Percentiles rank a stretch among this genome's conserved stretches.
These are phyloP conservation scores for Semnornis frantzii DNA, from an alignment of 2,113 vertebrate species.

Conservation along the genomic window DNA sequence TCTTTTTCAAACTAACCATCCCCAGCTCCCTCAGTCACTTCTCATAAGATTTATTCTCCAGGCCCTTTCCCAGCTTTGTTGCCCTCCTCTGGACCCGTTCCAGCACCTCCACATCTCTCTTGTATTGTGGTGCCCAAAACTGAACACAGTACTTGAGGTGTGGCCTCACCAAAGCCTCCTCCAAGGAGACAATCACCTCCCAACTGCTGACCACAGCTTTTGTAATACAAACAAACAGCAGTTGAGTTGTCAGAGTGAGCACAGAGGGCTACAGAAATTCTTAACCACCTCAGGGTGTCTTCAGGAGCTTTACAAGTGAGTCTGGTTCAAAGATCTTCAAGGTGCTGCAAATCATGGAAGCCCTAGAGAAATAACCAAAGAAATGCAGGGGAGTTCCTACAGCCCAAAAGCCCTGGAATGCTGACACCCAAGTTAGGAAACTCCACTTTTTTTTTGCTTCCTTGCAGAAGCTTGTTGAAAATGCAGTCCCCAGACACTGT, in stretches of 20 bases:
- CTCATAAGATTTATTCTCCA: too few relatives aligned
- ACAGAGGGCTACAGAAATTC: background rate
- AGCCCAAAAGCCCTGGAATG: background rate
- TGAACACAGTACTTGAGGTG: too few relatives aligned
- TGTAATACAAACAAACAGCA: rapidly evolving
- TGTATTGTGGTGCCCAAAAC: too few relatives aligned
- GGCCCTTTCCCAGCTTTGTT: too few relatives aligned
- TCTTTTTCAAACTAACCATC: too few relatives aligned
- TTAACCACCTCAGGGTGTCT: background rate
- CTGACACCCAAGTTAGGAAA: background rate
- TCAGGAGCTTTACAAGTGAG: background rate
- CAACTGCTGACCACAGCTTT: too few relatives aligned
- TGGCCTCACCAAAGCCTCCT: too few relatives aligned
- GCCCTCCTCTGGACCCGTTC: too few relatives aligned
- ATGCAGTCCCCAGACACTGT: background rate
- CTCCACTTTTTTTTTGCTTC: background rate
- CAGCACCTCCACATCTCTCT: too few relatives aligned
- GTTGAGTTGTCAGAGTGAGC: background rate
- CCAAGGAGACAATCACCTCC: too few relatives aligned
- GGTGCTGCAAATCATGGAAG: background rate
- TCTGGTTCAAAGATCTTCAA: background rate
- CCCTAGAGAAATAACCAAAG: background rate
- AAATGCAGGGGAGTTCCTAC: background rate
- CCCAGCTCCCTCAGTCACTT: too few relatives aligned
- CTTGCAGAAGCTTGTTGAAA: background rate